A percentile compares a stretch with the other conserved stretches of the same genome.
These are phyloP conservation scores for Esox niger DNA, from an alignment of 2,113 vertebrate genomes.

Conservation along the genomic window DNA sequence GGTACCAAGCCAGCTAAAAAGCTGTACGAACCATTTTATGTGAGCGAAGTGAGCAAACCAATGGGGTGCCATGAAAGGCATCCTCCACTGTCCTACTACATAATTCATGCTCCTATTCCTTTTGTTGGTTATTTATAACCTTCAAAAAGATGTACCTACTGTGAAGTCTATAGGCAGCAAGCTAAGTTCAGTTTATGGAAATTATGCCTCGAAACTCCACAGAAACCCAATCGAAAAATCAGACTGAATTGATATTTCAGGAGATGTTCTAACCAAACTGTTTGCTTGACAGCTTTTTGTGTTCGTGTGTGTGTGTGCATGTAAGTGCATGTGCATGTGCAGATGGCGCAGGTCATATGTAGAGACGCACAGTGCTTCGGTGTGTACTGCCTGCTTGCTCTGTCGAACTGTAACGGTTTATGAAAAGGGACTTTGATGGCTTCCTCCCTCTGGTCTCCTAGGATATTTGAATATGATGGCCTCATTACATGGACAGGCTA, in stretches of 20 bases:
- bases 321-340: no score
- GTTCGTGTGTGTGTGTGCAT: not conserved
- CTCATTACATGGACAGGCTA: slow-evolving; percentile 14
- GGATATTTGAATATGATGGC: slow-evolving; percentile 8
- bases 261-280: not conserved
- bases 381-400: not conserved
- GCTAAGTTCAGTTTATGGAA: not conserved
- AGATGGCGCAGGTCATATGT: no score
- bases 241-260: not conserved
- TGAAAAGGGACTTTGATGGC: slow-evolving; percentile 6
- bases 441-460: not conserved
- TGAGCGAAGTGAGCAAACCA: not conserved
- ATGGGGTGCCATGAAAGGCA: slow-evolving; percentile 32
- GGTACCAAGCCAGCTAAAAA: not conserved
- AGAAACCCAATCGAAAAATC: not conserved
- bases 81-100: slow-evolving; percentile 32
- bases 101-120: slow-evolving; percentile 54
- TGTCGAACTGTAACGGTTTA: not conserved
- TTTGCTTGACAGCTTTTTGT: not conserved
- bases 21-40: not conserved
- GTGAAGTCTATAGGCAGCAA: not conserved
- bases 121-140: slow-evolving; percentile 59
- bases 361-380: not conserved
- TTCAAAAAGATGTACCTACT: slow-evolving; percentile 41
- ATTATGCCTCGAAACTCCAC: not conserved